Base-by-base conservation (phyloP, 2,797 vertebrate genomes). In the Coreius guichenoti region DNA sequence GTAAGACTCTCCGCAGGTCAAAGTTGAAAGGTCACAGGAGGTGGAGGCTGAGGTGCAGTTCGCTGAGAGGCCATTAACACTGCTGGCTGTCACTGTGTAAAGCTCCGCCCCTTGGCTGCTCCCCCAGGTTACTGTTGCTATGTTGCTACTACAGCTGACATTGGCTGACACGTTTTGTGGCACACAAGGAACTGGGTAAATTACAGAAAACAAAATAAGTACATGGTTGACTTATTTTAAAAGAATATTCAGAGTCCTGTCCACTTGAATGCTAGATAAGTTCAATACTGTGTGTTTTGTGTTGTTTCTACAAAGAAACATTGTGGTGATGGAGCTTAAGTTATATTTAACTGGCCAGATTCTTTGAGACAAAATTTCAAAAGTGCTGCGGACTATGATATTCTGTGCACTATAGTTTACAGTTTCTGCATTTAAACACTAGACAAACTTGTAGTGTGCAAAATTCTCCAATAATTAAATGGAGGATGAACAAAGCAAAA, bases 1-100 rank as follows among this genome's bases (percentile, higher is more conserved):
- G 72, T 90, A 90, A 7, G 63, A 79, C 63, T 47, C 29, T 33
- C 85, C 90, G 11, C 90, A 90, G 9, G n/a, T 65, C 76, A 90
- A 56, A 69, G 80, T 11, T 26, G 29, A 63, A 26, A 90, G 81
- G 65, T 81, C 47, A 83, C 88, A 90, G 73, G 83, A 86, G 14
- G 26, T 43, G 47, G 49, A 79, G 5, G 26, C 36, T 47, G 88
- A 84, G 19, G 65, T 87, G 70, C 87, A 90, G 79, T 74, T 63
- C 12, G 33, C 45, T 1, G 82, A 72, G 33, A 78, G 70, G 3
- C 84, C 87, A n/a, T 56, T 83, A n/a, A 79, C 76, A 49, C 87
- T 84, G 14, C n/a, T 88, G 74, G 88, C 87, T 19, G 49, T 81
- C 47, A 85, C 88, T 3, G 80, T 47, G 87, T 90, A 88, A 63